Percentiles rank a stretch among this genome's conserved stretches.
Conservation (phyloP, 1,140 invertebrate species). For the Drosophila nannoptera region DNA sequence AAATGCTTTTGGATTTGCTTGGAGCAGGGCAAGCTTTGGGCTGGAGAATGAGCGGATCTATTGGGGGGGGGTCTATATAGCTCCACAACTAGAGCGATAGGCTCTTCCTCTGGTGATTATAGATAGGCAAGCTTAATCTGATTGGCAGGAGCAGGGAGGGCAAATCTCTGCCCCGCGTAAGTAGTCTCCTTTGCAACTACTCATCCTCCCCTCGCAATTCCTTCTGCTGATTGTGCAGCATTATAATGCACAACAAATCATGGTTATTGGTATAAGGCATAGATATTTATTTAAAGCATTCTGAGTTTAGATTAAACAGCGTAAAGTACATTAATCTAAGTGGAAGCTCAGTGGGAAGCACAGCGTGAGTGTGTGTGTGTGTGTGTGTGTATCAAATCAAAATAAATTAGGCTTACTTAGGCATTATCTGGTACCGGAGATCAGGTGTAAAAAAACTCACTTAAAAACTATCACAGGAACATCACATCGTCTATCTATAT, state of each 20-base stretch:
- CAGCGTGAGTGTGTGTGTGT: constrained; percentile 1
- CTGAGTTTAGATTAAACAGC: neutral
- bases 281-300: constrained; percentile 8
- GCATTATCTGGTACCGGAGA: constrained; percentile 56
- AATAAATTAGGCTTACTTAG: constrained; percentile 41
- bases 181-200: too few relatives aligned
- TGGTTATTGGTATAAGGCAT: neutral
- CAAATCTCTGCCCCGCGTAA: too few relatives aligned
- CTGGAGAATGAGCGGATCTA: too few relatives aligned
- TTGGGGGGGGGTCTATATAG: too few relatives aligned
- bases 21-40: too few relatives aligned
- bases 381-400: constrained; percentile 19
- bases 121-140: too few relatives aligned
- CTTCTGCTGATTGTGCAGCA: neutral
- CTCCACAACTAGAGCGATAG: too few relatives aligned
- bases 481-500: constrained; percentile 60
- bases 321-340: constrained; percentile 12
- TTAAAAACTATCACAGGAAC: constrained; percentile 77
- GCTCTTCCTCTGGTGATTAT: too few relatives aligned
- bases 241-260: neutral
- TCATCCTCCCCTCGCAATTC: too few relatives aligned
- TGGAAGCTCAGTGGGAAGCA: constrained; percentile 68
- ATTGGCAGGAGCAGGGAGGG: too few relatives aligned
- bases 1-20: too few relatives aligned
- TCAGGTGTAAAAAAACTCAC: constrained; percentile 58